Conservation (phyloP, 2,113 vertebrate genomes). For the Dromiciops gliroides region DNA sequence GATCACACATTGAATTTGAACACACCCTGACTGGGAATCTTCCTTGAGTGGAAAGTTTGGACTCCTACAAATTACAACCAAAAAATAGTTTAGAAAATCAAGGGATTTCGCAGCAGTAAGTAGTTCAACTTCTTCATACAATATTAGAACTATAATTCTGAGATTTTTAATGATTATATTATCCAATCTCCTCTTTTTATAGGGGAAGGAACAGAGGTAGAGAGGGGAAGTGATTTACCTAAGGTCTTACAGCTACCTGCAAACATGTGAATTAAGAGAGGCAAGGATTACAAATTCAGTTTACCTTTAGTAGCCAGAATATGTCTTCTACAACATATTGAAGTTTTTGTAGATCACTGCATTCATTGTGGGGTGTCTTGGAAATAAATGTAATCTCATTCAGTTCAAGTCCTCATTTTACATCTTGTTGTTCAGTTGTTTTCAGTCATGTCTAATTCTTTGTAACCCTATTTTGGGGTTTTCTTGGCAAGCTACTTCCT, state of each 20-base stretch:
- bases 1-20: slow-evolving; percentile 55
- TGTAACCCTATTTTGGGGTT: no score
- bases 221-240: not conserved
- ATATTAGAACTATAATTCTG: not conserved
- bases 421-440: no score
- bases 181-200: not conserved
- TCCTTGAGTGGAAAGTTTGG: slow-evolving; percentile 33
- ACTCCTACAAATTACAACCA: not conserved
- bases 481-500: no score
- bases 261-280: no score
- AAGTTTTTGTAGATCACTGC: no score
- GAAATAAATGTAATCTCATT: no score
- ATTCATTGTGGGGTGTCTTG: no score
- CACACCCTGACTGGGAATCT: slow-evolving; percentile 44
- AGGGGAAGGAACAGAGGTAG: not conserved
- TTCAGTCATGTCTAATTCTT: no score
- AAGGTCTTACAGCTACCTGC: not conserved
- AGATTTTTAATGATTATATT: not conserved
- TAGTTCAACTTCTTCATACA: not conserved
- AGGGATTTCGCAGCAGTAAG: not conserved
- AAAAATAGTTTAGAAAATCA: not conserved
- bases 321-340: no score
- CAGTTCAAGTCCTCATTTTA: no score
- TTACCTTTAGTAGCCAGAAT: no score
- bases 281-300: no score